Evolutionary conservation across 1,140 invertebrate genomes (phyloP).

Genomic region (Arion vulgaris): DNA sequence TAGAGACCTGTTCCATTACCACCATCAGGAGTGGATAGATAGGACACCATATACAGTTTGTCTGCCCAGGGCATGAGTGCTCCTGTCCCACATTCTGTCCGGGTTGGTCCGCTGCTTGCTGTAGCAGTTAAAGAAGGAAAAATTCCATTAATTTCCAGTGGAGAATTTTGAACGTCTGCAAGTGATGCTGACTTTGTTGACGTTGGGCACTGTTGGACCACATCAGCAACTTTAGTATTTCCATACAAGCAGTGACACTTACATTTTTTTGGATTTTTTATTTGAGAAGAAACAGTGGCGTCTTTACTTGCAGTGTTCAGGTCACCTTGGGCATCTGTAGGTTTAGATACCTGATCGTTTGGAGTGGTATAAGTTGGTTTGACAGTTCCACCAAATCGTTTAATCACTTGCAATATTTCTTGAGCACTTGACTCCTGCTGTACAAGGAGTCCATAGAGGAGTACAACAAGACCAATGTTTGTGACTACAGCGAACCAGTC

Average conservation of each 20-base stretch:
- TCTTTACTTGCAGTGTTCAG: background rate
- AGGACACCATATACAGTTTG: constrained; percentile 48
- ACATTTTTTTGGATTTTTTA: background rate
- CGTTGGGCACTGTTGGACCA: background rate
- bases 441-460: background rate
- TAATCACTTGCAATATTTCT: background rate
- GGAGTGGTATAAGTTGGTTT: background rate
- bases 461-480: background rate
- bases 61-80: constrained; percentile 51
- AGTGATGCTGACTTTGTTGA: background rate
- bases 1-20: constrained; percentile 49
- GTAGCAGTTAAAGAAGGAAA: constrained; percentile 38
- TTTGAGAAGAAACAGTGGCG: background rate
- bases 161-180: background rate
- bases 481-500: background rate
- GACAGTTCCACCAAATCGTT: background rate
- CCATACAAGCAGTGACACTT: background rate
- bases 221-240: background rate
- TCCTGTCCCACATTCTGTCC: constrained; percentile 48
- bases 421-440: background rate
- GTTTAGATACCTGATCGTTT: background rate
- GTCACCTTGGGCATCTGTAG: background rate
- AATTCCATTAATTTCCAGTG: constrained; percentile 34
- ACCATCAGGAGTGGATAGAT: constrained; percentile 41
- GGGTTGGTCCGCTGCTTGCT: constrained; percentile 38